Evolutionary conservation across 2,113 vertebrate genomes (phyloP).

Genomic region (Hemicordylus capensis): DNA sequence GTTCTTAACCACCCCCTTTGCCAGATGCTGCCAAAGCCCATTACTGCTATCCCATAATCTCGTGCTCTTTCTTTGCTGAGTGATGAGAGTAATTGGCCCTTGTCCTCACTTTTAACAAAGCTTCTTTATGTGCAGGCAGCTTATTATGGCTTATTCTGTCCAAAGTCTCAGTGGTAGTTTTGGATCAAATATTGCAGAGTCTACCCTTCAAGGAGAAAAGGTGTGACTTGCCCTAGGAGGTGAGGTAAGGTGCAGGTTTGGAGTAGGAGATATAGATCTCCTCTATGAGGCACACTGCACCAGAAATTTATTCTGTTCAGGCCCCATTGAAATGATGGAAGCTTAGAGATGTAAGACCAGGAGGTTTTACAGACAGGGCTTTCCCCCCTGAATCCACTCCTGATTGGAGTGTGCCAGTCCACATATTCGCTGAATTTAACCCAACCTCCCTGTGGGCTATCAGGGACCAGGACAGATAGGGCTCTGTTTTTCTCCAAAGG

Average conservation of each 20-base stretch:
- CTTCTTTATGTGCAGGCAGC: neutral
- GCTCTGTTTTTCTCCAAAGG: no score
- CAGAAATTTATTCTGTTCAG: neutral
- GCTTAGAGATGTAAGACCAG: no score
- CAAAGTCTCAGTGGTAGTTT: neutral
- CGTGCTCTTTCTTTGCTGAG: neutral
- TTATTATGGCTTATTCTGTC: neutral
- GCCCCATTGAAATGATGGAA: neutral
- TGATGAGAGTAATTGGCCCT: neutral
- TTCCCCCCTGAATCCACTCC: no score
- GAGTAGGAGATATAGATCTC: neutral
- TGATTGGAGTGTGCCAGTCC: no score
- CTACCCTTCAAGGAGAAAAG: neutral
- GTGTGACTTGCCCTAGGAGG: no score
- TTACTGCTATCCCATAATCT: conserved; percentile 4
- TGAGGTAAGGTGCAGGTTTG: neutral
- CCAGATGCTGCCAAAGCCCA: conserved; percentile 10
- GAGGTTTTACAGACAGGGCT: no score
- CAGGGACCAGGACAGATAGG: no score
- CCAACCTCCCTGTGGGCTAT: no score
- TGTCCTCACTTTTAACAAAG: conserved; percentile 10
- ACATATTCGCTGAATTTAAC: no score
- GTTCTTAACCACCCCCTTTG: neutral
- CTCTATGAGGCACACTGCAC: no score
- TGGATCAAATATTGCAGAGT: neutral